Evolutionary conservation across 2,113 vertebrate genomes (phyloP), one percentile per base, ranked within the genome.

Genomic region (Phalacrocorax pelagicus): DNA sequence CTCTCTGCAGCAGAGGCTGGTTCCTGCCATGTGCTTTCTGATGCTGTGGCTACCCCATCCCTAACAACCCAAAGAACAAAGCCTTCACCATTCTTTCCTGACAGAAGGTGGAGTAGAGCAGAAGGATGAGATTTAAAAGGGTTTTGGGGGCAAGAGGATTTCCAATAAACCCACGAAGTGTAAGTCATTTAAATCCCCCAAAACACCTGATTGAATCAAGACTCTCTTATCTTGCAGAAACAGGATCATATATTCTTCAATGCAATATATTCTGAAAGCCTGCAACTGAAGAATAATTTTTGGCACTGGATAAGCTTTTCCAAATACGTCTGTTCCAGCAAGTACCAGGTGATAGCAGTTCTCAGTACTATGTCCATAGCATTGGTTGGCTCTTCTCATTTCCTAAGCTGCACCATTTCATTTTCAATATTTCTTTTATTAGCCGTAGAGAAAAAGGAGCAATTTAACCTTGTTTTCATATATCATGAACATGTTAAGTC

Each of bases 381-480:
- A 92, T 69, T 82, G 21, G 14, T 47, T 86, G 30, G 15, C 47
- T 72, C 59, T 88, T 74, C 55, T 58, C 34, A 78, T 58, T 95
- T 89, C 23, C 30, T 74, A 90, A 85, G 22, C 27, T 19, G 38
- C 27, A 58, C 11, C 12, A 67, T 54, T 92, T 86, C 6, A 86
- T 86, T 88, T 95, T 47, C 70, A 80, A 5, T 57, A 90, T 88
- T 92, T 55, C 24, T 71, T 91, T 90, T 46, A 80, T 44, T 82
- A 85, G 34, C 27, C 36, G 67, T 11, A 77, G 46, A 83, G 49
- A 90, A 63, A 91, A 96, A 92, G 66, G n/a, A 75, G 42, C 15
- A 75, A 79, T 94, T 94, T 81, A 92, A 96, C 38, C 67, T 88
- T 91, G 63, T 92, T 92, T 92, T 80, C 69, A 67, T 74, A 15